Conservation (phyloP, 2,797 vertebrate species). For the Platyrinchus mystaceus region DNA sequence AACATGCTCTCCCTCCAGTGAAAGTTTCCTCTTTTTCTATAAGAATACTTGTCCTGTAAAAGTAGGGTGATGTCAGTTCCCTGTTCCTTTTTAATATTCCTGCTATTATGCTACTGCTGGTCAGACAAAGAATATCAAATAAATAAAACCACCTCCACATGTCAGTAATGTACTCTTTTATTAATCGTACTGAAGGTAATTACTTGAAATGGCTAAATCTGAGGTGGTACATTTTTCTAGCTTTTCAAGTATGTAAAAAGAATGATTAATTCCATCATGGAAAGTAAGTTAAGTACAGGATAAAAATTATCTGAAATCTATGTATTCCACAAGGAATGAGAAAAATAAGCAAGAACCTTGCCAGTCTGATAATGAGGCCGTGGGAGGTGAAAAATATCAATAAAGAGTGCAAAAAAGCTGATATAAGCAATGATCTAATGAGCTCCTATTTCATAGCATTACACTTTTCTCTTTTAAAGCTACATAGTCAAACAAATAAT, state of each 20-base stretch:
- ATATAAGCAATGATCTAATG: slow-evolving; percentile 36
- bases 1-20: background rate
- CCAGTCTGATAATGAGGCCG: slow-evolving; percentile 11
- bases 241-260: background rate
- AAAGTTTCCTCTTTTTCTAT: background rate
- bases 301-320: slow-evolving; percentile 16
- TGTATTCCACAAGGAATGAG: slow-evolving; percentile 10
- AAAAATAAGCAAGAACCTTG: slow-evolving; percentile 14
- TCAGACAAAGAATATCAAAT: background rate
- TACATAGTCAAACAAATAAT: background rate
- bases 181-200: slow-evolving; percentile 13
- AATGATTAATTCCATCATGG: background rate
- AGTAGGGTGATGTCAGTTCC: background rate
- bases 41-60: background rate
- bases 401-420: slow-evolving; percentile 31
- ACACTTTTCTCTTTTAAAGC: slow-evolving; percentile 19
- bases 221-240: background rate
- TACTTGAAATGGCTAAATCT: background rate
- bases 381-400: slow-evolving; percentile 44
- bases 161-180: background rate
- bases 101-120: background rate
- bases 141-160: slow-evolving; percentile 6
- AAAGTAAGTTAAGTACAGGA: background rate
- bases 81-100: background rate
- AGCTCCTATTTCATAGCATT: background rate